Base-by-base conservation (phyloP, 1,140 invertebrate genomes). In the Zaprionus gabonicus region DNA sequence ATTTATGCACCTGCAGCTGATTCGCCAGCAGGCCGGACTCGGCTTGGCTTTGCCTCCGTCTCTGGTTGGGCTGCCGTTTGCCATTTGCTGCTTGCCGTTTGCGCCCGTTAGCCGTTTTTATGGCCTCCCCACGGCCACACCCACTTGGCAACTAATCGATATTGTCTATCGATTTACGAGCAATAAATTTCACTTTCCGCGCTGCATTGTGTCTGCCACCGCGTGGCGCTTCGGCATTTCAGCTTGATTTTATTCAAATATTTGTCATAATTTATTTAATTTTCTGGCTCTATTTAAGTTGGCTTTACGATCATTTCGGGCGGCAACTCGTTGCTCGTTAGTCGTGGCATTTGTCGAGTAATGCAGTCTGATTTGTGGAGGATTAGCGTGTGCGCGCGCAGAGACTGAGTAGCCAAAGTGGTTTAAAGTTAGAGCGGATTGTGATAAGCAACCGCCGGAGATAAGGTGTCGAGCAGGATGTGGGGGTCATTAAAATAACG, bases 1-100 rank as follows among this genome's bases (percentile, higher is more conserved):
- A 88, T 88, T 88, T 88, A 88, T 88, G 84, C 84, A 88, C 85
- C 84, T 88, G 83, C 78, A 78, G 84, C 84, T 88, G 75, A 90
- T 88, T 88, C 84, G 84, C 78, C 75, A 77, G 34, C 65, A 58
- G 57, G 67, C 63, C 31, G 9, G 31, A 10, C 31, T 3, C 31
- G 31, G 9, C 9, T 10, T 10, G 31, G 31, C 31, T 41, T 5
- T 41, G 56, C 27, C 65, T 44, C 27, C 23, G 51, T 13, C 20
- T 15, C 38, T 53, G 28, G 28, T 31, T 31, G 28, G 28, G 28
- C 28, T 31, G 28, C 28, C 28, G 28, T 31, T 31, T 31, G 28
- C 28, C 28, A 31, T 31, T 31, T 31, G 28, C 28, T 31, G 28
- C 7, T 31, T 28, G 27, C 27, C 56, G 41, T n/a, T n/a, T n/a